phyloP scores from a whole-genome alignment of 2,888 invertebrate genomes.

The Drosophila anomelani region DNA sequence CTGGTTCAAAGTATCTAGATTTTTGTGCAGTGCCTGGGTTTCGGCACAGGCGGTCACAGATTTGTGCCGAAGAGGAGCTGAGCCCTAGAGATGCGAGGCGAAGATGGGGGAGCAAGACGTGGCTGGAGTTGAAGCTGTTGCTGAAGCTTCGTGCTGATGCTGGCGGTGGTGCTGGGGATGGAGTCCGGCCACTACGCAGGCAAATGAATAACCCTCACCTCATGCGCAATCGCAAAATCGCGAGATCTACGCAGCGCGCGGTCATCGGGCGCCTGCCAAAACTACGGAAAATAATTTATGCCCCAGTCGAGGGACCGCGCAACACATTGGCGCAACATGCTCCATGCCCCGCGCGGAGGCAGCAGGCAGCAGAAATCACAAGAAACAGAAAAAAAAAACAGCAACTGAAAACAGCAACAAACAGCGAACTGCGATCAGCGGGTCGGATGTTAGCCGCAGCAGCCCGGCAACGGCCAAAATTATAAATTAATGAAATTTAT shows the following conservation, averaged over 20 bases:
- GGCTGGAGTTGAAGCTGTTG: slow-evolving; percentile 4
- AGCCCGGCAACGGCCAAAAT: slow-evolving; percentile 84
- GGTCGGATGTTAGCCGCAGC: slow-evolving; percentile 65
- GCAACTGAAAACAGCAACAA: slow-evolving; percentile 2
- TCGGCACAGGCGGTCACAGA: slow-evolving; percentile 53
- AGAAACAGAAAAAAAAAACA: slow-evolving; percentile 4
- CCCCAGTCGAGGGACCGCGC: slow-evolving; percentile 70
- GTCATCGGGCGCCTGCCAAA: slow-evolving; percentile 79
- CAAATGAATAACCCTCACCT: slow-evolving; percentile 81
- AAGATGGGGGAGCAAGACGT: slow-evolving; percentile 11
- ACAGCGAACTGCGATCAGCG: slow-evolving; percentile 69
- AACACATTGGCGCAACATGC: slow-evolving; percentile 73
- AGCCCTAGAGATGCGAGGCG: slow-evolving; percentile 31
- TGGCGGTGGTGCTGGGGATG: slow-evolving; percentile 4
- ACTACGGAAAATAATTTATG: slow-evolving; percentile 84
- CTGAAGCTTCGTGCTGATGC: slow-evolving; percentile 5
- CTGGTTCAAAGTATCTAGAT: neutral
- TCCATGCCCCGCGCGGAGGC: slow-evolving; percentile 36
- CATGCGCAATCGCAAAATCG: slow-evolving; percentile 79
- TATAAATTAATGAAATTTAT: slow-evolving; percentile 85
- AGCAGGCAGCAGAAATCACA: slow-evolving; percentile 26
- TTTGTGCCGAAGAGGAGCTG: slow-evolving; percentile 32
- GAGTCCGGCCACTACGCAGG: slow-evolving; percentile 37
- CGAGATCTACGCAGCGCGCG: slow-evolving; percentile 77
- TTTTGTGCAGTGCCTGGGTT: slow-evolving; percentile 2